Evolutionary conservation across 2,113 vertebrate species (phyloP).

Genomic region (Austrofundulus limnaeus): DNA sequence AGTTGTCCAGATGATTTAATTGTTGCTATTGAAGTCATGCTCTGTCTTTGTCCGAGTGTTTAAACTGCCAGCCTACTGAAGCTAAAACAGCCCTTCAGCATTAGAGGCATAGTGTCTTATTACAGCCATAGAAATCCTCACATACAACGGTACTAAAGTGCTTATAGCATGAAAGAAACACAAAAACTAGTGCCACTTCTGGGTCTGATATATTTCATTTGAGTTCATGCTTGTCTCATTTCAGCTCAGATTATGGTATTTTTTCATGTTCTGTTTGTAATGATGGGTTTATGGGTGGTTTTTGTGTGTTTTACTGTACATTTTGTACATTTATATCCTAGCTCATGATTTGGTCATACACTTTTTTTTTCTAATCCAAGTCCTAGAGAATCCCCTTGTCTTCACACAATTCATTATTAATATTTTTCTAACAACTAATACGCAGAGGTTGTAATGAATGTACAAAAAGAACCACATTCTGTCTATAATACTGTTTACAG

Average conservation of each 20-base stretch:
- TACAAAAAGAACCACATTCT: slow-evolving; percentile 30
- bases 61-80: slow-evolving; percentile 47
- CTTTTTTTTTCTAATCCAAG: not conserved
- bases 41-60: slow-evolving; percentile 4
- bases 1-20: not conserved
- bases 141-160: slow-evolving; percentile 31
- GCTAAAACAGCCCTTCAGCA: slow-evolving; percentile 53
- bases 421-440: slow-evolving; percentile 13
- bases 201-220: slow-evolving; percentile 30
- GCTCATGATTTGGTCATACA: not conserved
- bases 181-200: not conserved
- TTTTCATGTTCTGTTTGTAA: slow-evolving; percentile 21
- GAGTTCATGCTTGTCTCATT: slow-evolving; percentile 1
- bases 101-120: slow-evolving; percentile 68
- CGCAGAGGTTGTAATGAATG: slow-evolving; percentile 45
- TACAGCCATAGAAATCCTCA: slow-evolving; percentile 59
- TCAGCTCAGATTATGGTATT: slow-evolving; percentile 10
- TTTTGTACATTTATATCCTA: slow-evolving; percentile 18
- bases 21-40: not conserved
- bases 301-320: slow-evolving; percentile 19
- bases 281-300: slow-evolving; percentile 1
- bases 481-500: slow-evolving; percentile 59
- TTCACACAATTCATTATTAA: slow-evolving; percentile 9
- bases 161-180: slow-evolving; percentile 1
- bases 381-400: slow-evolving; percentile 18